Base-by-base conservation (phyloP, 2,888 invertebrate species). In the Noctua janthe region DNA sequence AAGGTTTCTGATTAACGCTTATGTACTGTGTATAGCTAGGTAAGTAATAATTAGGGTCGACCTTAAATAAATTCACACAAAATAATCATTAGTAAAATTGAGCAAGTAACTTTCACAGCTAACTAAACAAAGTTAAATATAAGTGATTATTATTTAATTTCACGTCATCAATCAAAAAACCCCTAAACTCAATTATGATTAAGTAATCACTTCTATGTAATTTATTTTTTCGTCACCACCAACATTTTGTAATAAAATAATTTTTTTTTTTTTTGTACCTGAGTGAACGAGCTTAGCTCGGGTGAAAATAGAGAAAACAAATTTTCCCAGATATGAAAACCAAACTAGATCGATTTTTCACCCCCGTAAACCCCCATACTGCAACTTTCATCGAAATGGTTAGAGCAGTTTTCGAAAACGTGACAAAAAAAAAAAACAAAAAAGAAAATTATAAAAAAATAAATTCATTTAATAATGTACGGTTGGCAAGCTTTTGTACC, bases 151-250 rank as follows among this genome's bases (percentile, higher is more conserved):
- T 62, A 62, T 76, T 66, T 64, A 15, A 75, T 74, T 77, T 56
- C 56, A 35, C 20, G 67, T 49, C 71, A 76, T 87, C 87, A 43
- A 76, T 76, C 76, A 80, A 66, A 75, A 35, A 66, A 71, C 66
- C 47, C 59, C 23, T 76, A 15, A 72, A 77, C 59, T 29, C 23
- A 80, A 79, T 86, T 86, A 86, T 66, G 54, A 78, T 56, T 73
- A 29, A 71, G 86, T 69, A 74, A 87, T 71, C n/a, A 86, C 47
- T 82, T 86, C 13, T 23, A 74, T n/a, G 51, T 47, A 71, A 71
- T 64, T 43, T 49, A 69, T 64, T 79, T 74, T 64, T 79, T 74
- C 11, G 35, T 67, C 20, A 20, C 35, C 23, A 54, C 15, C n/a
- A 62, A 74, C n/a, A 62, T 62, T 72, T 72, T 59, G 43, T 74